A percentile compares a stretch with the other conserved stretches of the same genome.
Conservation (phyloP, 2,113 vertebrate genomes). For the Myrmophylax atrothorax region DNA sequence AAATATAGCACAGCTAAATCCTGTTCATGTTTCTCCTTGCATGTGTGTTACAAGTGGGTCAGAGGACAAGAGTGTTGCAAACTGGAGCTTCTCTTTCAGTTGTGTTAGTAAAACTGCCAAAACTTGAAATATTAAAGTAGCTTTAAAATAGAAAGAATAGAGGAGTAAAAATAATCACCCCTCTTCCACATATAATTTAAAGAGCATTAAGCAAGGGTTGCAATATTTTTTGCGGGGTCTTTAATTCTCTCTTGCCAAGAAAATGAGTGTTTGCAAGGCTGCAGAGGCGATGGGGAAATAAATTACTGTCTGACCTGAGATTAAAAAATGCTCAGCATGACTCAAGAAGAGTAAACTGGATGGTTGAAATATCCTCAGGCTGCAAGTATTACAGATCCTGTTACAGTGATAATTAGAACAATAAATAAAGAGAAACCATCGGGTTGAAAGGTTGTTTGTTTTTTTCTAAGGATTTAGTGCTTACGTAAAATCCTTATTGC, state of each 20-base stretch:
- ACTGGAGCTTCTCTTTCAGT: not conserved
- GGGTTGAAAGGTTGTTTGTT: not conserved
- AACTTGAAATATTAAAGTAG: not conserved
- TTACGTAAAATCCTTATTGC: not conserved
- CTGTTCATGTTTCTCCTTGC: not conserved
- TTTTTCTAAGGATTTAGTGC: not conserved
- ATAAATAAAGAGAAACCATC: not conserved
- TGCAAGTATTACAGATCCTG: not conserved
- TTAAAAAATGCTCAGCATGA: not conserved
- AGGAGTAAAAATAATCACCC: not conserved
- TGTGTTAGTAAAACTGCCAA: not conserved
- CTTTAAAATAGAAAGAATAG: not conserved
- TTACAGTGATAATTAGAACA: not conserved
- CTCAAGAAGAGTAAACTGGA: not conserved
- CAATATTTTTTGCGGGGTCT: not conserved
- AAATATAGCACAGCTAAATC: not conserved
- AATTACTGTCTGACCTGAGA: not conserved
- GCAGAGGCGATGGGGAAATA: not conserved
- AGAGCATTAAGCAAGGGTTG: not conserved
- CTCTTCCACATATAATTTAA: not conserved
- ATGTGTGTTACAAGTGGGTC: not conserved
- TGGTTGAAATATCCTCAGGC: not conserved
- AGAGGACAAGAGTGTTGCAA: not conserved
- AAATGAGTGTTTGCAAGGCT: not conserved
- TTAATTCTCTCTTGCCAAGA: not conserved